Base-by-base conservation (phyloP, 2,888 invertebrate species). In the Mythimna pallens region DNA sequence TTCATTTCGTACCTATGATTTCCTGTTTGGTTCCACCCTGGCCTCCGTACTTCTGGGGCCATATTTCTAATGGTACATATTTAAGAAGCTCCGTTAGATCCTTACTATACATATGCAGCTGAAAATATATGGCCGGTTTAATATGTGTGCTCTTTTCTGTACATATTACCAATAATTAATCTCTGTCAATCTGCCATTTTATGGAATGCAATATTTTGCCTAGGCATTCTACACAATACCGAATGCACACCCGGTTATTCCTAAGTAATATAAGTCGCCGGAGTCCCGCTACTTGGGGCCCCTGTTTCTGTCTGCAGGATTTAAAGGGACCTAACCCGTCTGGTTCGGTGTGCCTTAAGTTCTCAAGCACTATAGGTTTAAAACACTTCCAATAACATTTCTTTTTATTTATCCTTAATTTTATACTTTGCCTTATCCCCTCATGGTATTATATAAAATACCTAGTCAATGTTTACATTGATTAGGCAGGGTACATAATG, bases 11-110 rank as follows among this genome's bases (percentile, higher is more conserved):
- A 82, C 82, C 85, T 50, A 72, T 80, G 2, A 80, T 82, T 68
- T 84, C 80, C 22, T 80, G 73, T 34, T 34, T 58, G 4, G 73
- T 80, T n/a, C 83, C 83, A 20, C 69, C 83, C 22, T 68, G 67
- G 10, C 84, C 84, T 22, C 83, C 80, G 14, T 76, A 85, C 34
- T 85, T 81, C 2, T 52, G 7, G 3, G 78, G 84, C 36, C 82
- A 70, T 67, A 80, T 73, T 47, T 75, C 80, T 34, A n/a, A 50
- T 55, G 83, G 72, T 17, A 82, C 67, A 3, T 68, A 68, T 22
- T 83, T 62, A 36, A 74, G 25, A 25, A 85, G 64, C 17, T 30
- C 70, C 4, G 20, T 71, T 8, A 70, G 52, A 58, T 80, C 70
- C 34, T 70, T 77, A 52, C 71, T 77, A 40, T 77, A 14, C 54